Base-by-base conservation (phyloP, 30 jellyfish, hydroid and myxozoan genomes). In the Chrysaora quinquecirrha region DNA sequence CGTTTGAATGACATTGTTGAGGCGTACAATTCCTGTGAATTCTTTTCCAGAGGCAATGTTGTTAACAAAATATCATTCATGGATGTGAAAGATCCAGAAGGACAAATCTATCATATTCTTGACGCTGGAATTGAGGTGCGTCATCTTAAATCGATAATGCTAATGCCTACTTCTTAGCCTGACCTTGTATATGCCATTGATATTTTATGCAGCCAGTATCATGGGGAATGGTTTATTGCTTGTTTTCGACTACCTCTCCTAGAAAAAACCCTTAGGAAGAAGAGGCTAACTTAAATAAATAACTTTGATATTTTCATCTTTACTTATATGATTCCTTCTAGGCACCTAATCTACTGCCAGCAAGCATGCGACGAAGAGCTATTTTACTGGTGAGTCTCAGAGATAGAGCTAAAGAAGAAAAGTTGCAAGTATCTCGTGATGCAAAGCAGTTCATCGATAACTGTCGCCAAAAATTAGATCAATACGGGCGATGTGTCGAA, bases 31-130 rank as follows among this genome's bases (percentile, higher is more conserved):
- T 30, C 30, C 30, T 62, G 6, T 62, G 74, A 62, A 62, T 62
- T 62, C 74, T 62, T 62, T 2, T 62, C 74, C 0, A 62, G 48
- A 62, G 25, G 74, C 33, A 62, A 62, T 62, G 33, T 62, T 62
- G 74, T 12, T 14, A 62, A 62, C 25, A 62, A 9, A 22, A 62
- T 62, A 62, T 62, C 74, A 62, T 62, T 62, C 74, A 62, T 62
- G 74, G 74, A 62, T 16, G 74, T 62, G 74, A 62, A 62, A 62
- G 74, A 62, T 62, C 74, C 74, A 62, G 74, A 62, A 62, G 74
- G 74, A 62, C 74, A 9, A 62, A 9, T 62, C 74, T 62, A 62
- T 62, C 74, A 62, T 7, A 62, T 62, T 20, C 74, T 62, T 20
- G 74, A 62, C 46, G 74, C 74, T 62, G 74, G 74, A 20, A 62